Base-by-base conservation (phyloP, 2,113 vertebrate species). In the Phyllopteryx taeniolatus region DNA sequence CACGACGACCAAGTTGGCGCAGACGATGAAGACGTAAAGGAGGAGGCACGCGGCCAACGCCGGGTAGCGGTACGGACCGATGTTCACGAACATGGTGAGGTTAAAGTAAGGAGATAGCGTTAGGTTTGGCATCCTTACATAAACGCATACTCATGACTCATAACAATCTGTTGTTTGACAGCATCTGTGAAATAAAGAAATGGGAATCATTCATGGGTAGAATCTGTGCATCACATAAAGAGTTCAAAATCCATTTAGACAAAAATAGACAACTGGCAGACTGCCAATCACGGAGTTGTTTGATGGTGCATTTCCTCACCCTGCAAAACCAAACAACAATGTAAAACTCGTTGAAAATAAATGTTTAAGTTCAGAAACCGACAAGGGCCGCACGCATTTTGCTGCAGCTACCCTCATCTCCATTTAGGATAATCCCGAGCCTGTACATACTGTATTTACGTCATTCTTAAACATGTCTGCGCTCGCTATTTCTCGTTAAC, bases 51-150 rank as follows among this genome's bases (percentile, higher is more conserved):
- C 70, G 6, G 59, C 20, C 33, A 87, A 79, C 5, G 31, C 78
- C 4, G 70, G 35, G 19, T 77, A 84, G 35, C 42, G 46, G 10
- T 84, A 84, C 4, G 74, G 22, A 67, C 80, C 70, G 0, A 74
- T 72, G 53, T 74, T 75, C 46, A 79, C 35, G 63, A 83, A 79
- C 76, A 85, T 54, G 54, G 82, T 85, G 35, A 87, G 62, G 46
- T 70, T 67, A 47, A 85, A 85, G 67, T 77, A 47, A 67, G 71
- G 76, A 1, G 66, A 54, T 1, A 54, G 8, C 17, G 71, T 69
- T n/a, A 2, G 35, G 43, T 86, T 86, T 70, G 72, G 77, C 82
- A 75, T 82, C 39, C 17, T 8, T 14, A 19, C 27, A 35, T 27
- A 22, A 10, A 1, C 10, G 1, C 49, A 19, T 4, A 15, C 39